A percentile compares a stretch with the other conserved stretches of the same genome.
Evolutionary conservation across 1,140 invertebrate species (phyloP).

Genomic region (Drosophila bocqueti): DNA sequence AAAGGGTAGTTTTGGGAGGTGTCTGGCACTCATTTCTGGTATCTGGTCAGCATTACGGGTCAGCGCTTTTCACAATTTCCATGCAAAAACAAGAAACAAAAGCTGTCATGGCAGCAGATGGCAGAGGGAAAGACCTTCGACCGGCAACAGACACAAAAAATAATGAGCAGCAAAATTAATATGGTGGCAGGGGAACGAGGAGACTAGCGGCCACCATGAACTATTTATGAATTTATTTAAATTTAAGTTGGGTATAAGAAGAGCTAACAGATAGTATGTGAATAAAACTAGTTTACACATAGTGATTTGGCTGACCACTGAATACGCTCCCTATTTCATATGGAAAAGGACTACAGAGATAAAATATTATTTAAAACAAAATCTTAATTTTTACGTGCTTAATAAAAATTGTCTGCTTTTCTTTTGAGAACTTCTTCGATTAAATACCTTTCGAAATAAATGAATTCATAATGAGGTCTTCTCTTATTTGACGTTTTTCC

Average conservation of each 20-base stretch:
- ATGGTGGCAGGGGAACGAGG: too few species aligned
- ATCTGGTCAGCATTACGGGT: slow-evolving; percentile 64
- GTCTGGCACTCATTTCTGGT: slow-evolving; percentile 30
- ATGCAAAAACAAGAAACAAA: slow-evolving; percentile 62
- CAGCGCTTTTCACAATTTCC: slow-evolving; percentile 63
- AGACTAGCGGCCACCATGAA: not conserved
- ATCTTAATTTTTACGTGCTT: too few species aligned
- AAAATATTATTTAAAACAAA: too few species aligned
- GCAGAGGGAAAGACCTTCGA: slow-evolving; percentile 33
- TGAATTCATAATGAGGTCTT: not conserved
- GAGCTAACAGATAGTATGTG: too few species aligned
- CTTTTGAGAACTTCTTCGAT: not conserved
- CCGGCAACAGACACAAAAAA: not conserved
- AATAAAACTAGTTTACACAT: too few species aligned
- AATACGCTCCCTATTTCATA: too few species aligned
- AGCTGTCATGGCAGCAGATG: slow-evolving; percentile 71
- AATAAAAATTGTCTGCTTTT: too few species aligned
- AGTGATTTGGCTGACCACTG: too few species aligned
- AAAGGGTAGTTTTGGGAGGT: slow-evolving; percentile 1
- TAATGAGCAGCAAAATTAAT: slow-evolving; percentile 12
- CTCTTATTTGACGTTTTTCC: slow-evolving; percentile 63
- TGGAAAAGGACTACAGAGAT: too few species aligned
- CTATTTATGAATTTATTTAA: not conserved
- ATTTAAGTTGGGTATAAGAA: not conserved
- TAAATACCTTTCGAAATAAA: too few species aligned